phyloP scores from a whole-genome alignment of 2,113 vertebrate species.

The Cynoglossus semilaevis region DNA sequence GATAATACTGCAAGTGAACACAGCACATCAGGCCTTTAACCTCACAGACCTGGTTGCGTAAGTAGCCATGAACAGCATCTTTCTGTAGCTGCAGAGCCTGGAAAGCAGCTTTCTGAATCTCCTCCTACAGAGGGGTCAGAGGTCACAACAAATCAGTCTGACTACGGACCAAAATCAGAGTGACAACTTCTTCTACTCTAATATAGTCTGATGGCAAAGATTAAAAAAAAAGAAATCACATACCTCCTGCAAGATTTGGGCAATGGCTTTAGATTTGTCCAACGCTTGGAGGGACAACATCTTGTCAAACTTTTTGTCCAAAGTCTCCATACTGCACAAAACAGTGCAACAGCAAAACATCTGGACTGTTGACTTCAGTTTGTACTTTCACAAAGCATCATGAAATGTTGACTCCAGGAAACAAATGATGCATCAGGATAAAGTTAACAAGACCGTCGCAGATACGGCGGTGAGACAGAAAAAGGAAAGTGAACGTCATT shows the following conservation, averaged over 20 bases:
- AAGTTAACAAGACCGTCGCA: no score
- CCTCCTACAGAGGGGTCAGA: constrained; percentile 73
- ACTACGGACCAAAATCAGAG: background rate
- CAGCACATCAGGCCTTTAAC: no score
- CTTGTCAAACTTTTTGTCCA: constrained; percentile 88
- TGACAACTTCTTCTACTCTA: no score
- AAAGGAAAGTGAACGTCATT: no score
- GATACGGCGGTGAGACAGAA: no score
- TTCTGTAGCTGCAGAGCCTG: constrained; percentile 92
- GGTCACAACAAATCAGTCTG: background rate
- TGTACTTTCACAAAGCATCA: no score
- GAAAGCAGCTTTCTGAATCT: constrained; percentile 96
- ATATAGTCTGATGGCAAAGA: background rate
- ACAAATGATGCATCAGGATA: no score
- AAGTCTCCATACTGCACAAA: constrained; percentile 80
- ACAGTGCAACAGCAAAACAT: constrained; percentile 10
- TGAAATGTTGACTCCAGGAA: no score
- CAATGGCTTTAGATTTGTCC: constrained; percentile 91
- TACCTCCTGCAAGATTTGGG: constrained; percentile 92
- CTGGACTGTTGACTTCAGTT: no score
- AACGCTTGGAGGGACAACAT: constrained; percentile 88
- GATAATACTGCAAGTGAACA: no score
- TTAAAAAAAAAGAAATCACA: background rate
- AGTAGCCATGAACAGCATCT: constrained; percentile 87
- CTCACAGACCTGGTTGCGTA: constrained; percentile 86